Conservation (phyloP, 2,797 vertebrate species). For the Eremophila alpestris region DNA sequence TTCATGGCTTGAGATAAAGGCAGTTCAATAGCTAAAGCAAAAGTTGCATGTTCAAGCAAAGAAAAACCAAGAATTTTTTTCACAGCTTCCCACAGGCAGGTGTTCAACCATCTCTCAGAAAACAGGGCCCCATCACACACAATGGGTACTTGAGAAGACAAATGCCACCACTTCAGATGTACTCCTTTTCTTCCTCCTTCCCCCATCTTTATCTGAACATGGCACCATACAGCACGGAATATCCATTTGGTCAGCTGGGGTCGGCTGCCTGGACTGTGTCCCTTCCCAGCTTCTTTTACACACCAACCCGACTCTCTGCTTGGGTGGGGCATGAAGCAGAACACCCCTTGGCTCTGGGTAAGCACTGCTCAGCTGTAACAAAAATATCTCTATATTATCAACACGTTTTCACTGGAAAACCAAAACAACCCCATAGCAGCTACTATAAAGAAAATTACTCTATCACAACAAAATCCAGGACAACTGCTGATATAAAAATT, state of each 20-base stretch:
- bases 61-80: not conserved
- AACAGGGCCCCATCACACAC: not conserved
- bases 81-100: not conserved
- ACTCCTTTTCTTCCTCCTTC: not conserved
- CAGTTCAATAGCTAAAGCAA: not conserved
- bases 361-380: not conserved
- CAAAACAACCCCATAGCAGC: not conserved
- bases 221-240: fast-evolving
- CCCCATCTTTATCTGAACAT: not conserved
- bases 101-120: not conserved
- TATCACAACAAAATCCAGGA: not conserved
- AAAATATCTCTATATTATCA: not conserved
- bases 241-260: not conserved
- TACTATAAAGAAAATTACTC: not conserved
- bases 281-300: not conserved
- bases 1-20: not conserved
- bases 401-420: not conserved
- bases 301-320: not conserved
- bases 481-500: not conserved
- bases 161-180: not conserved
- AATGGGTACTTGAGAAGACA: not conserved
- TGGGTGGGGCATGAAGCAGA: not conserved
- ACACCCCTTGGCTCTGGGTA: not conserved
- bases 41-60: not conserved
- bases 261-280: fast-evolving